Base-by-base conservation (phyloP, 2,888 invertebrate genomes). In the Hipparchia sbordonii region DNA sequence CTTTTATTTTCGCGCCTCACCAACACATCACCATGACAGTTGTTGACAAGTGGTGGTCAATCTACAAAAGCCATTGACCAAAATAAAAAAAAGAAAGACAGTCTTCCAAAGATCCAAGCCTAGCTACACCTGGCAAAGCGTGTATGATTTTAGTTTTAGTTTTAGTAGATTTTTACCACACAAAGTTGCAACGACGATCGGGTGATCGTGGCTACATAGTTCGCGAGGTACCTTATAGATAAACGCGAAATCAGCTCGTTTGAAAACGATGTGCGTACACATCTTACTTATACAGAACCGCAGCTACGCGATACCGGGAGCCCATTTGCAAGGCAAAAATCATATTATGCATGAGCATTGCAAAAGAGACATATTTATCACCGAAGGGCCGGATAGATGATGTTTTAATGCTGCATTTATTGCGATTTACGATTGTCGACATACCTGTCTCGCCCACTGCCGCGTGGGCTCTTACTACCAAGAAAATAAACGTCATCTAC, bases 371-470 rank as follows among this genome's bases (percentile, higher is more conserved):
- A 84, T 85, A 84, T 86, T 86, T 87, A 86, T 85, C 75, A 76
- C 77, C 73, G 76, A 77, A 72, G 71, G 81, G 80, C 81, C 78
- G 81, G 81, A 82, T 81, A 79, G 79, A 82, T 84, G 81, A 80
- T 81, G 79, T 78, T 87, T 84, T 84, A 88, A 87, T 85, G 85
- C 80, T 80, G 84, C 82, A 81, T 84, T 89, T 87, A 87, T 87
- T 84, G 82, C 85, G 82, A 89, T 88, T 90, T 89, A 89, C 84
- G 85, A 81, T 74, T 79, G 82, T 80, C 83, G 80, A 79, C 78
- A 79, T 81, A 81, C 82, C 78, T 80, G 86, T 85, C 78, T 79
- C 88, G 86, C 89, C 88, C 84, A 87, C 89, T 57, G 78, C 82
- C 79, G 79, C 85, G 84, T 80, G 77, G 80, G 80, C 72, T 68